Conservation (phyloP, 2,888 invertebrate genomes). For the Timandra comae region DNA sequence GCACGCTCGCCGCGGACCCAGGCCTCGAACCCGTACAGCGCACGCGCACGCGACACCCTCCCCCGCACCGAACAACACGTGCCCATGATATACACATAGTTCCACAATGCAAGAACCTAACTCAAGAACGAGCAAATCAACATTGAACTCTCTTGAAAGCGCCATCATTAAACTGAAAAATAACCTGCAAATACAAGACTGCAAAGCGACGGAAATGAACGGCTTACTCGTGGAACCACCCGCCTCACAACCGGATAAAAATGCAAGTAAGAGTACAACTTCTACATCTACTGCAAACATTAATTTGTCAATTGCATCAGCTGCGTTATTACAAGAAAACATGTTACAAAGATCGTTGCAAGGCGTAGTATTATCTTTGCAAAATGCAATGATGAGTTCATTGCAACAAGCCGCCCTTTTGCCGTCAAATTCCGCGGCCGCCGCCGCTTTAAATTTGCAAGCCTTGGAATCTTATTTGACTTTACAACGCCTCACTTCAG, state of each 20-base stretch:
- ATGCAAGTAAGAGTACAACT: slow-evolving; percentile 65
- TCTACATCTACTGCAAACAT: slow-evolving; percentile 54
- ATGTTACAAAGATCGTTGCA: slow-evolving; percentile 85
- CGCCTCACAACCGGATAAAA: slow-evolving; percentile 55
- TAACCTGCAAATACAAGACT: slow-evolving; percentile 72
- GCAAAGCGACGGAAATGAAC: slow-evolving; percentile 60
- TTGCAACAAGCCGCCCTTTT: slow-evolving; percentile 89
- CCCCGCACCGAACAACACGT: slow-evolving; percentile 54
- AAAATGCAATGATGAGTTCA: slow-evolving; percentile 90
- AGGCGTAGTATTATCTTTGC: slow-evolving; percentile 87
- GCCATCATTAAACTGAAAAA: slow-evolving; percentile 73
- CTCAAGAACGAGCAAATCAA: slow-evolving; percentile 63
- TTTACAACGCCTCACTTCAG: slow-evolving; percentile 85
- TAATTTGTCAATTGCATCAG: slow-evolving; percentile 75
- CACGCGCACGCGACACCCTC: slow-evolving; percentile 57
- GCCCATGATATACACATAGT: slow-evolving; percentile 35
- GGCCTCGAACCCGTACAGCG: slow-evolving; percentile 51
- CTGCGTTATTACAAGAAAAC: slow-evolving; percentile 79
- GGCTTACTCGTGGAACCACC: slow-evolving; percentile 55
- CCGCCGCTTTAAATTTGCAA: slow-evolving; percentile 89
- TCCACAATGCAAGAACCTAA: slow-evolving; percentile 72
- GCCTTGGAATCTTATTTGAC: slow-evolving; percentile 91
- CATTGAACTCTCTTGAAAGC: slow-evolving; percentile 70
- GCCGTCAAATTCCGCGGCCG: slow-evolving; percentile 89
- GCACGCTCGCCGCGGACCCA: slow-evolving; percentile 57